Evolutionary conservation across 1,140 invertebrate genomes (phyloP).

Genomic region (Liolophura sinensis): DNA sequence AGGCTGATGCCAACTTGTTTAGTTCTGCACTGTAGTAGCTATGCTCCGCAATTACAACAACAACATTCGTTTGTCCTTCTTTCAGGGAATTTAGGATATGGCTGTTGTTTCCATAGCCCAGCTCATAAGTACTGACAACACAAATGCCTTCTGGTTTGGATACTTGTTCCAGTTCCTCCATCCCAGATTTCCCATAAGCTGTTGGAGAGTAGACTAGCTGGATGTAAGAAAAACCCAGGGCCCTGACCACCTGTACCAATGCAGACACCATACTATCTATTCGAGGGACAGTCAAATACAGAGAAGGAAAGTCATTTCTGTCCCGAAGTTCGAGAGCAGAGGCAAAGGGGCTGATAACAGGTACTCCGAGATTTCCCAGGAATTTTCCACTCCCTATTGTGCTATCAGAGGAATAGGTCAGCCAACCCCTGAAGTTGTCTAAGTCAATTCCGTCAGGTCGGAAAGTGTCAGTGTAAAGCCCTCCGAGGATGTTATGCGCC

Average conservation of each 20-base stretch:
- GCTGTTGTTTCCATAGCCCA: not conserved
- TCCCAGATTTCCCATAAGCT: constrained; percentile 28
- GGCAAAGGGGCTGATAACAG: constrained; percentile 44
- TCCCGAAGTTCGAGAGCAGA: constrained; percentile 74
- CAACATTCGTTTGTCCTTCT: not conserved
- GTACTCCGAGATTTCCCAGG: constrained; percentile 26
- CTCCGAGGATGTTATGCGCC: constrained; percentile 33
- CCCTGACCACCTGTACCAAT: constrained; percentile 58
- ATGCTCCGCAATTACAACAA: not conserved
- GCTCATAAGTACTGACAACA: constrained; percentile 24
- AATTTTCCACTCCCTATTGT: constrained; percentile 36
- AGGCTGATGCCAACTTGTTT: not conserved
- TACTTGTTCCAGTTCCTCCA: constrained; percentile 25
- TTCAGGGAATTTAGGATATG: not conserved
- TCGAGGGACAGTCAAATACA: constrained; percentile 77
- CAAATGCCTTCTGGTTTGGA: constrained; percentile 41
- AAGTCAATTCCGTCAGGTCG: constrained; percentile 17
- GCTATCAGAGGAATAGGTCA: constrained; percentile 43
- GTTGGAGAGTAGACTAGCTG: constrained; percentile 33
- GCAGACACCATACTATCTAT: constrained; percentile 78
- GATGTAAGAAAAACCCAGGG: constrained; percentile 35
- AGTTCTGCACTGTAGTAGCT: not conserved
- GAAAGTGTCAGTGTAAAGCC: constrained; percentile 31
- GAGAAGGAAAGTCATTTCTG: constrained; percentile 75
- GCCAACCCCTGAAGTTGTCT: constrained; percentile 34